A percentile compares a stretch with the other conserved stretches of the same genome.
These are phyloP conservation scores for Melanostigma gelatinosum DNA, from an alignment of 2,113 vertebrate species.

Conservation along the genomic window DNA sequence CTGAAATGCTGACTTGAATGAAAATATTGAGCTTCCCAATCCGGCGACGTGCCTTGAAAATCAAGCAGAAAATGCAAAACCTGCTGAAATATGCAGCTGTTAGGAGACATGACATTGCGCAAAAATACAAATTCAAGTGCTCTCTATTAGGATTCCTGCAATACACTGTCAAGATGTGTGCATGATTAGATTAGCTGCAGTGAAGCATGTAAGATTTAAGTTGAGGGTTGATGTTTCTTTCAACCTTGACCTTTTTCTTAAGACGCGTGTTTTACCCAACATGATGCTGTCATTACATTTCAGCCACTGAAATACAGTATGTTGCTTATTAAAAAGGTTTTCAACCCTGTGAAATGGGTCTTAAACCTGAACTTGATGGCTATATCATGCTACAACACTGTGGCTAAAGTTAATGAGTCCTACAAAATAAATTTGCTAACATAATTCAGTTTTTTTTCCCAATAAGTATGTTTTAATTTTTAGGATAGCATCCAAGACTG, in stretches of 20 bases:
- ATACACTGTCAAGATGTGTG: slow-evolving; percentile 3
- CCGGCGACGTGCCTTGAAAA: slow-evolving; percentile 38
- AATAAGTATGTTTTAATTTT: not conserved
- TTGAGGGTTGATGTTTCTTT: not conserved
- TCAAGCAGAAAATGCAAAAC: slow-evolving; percentile 54
- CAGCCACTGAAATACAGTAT: not conserved
- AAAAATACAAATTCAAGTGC: slow-evolving; percentile 30
- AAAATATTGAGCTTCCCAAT: slow-evolving; percentile 49
- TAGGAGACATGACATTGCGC: slow-evolving; percentile 38
- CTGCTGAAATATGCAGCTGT: slow-evolving; percentile 53
- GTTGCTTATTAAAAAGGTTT: not conserved
- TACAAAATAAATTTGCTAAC: not conserved
- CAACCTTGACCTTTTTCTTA: not conserved
- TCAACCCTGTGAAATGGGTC: not conserved
- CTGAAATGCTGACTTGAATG: slow-evolving; percentile 54
- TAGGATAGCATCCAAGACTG: not conserved
- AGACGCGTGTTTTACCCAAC: not conserved
- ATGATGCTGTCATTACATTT: not conserved
- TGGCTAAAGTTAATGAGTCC: not conserved
- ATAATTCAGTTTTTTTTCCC: not conserved
- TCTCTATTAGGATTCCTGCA: slow-evolving; percentile 30
- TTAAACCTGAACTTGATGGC: not conserved
- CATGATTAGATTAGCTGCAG: slow-evolving; percentile 9
- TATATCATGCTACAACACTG: not conserved
- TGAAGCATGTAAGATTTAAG: slow-evolving; percentile 4